Evolutionary conservation across 2,888 invertebrate genomes (phyloP).

Genomic region (Zaprionus lineosus): DNA sequence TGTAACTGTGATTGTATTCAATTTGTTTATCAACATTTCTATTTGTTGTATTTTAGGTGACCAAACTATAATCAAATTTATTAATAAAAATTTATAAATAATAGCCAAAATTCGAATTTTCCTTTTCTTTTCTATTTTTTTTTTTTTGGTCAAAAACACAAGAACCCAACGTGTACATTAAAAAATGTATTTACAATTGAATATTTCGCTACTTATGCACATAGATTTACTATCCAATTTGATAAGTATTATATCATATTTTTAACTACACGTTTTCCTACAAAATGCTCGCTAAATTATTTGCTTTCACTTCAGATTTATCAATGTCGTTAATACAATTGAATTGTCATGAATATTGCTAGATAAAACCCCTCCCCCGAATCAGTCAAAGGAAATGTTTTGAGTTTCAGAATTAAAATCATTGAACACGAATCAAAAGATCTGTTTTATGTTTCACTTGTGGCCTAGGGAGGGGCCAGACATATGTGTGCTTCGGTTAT

Average conservation of each 20-base stretch:
- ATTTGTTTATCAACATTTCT: slow-evolving; percentile 20
- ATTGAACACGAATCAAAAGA: slow-evolving; percentile 40
- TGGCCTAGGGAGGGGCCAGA: slow-evolving; percentile 22
- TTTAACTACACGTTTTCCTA: slow-evolving; percentile 64
- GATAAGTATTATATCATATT: slow-evolving; percentile 43
- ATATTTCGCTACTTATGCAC: slow-evolving; percentile 74
- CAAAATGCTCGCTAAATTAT: slow-evolving; percentile 58
- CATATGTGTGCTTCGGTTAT: slow-evolving; percentile 58
- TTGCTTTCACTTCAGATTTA: slow-evolving; percentile 57
- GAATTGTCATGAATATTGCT: slow-evolving; percentile 78
- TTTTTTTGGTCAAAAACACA: slow-evolving; percentile 5
- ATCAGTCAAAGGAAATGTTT: background rate
- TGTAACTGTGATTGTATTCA: slow-evolving; percentile 1
- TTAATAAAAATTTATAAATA: slow-evolving; percentile 37
- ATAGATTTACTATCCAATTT: slow-evolving; percentile 62
- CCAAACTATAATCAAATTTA: slow-evolving; percentile 25
- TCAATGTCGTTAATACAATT: slow-evolving; percentile 74
- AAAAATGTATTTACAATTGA: slow-evolving; percentile 70
- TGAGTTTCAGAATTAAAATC: background rate
- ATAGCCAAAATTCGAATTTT: slow-evolving; percentile 19
- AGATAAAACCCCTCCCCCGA: slow-evolving; percentile 30
- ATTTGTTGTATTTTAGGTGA: slow-evolving; percentile 21
- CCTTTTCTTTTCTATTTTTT: too few species aligned
- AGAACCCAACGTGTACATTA: slow-evolving; percentile 37
- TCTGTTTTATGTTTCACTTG: slow-evolving; percentile 14